phyloP scores from a whole-genome alignment of 2,888 invertebrate species.

The Crioceris asparagi region DNA sequence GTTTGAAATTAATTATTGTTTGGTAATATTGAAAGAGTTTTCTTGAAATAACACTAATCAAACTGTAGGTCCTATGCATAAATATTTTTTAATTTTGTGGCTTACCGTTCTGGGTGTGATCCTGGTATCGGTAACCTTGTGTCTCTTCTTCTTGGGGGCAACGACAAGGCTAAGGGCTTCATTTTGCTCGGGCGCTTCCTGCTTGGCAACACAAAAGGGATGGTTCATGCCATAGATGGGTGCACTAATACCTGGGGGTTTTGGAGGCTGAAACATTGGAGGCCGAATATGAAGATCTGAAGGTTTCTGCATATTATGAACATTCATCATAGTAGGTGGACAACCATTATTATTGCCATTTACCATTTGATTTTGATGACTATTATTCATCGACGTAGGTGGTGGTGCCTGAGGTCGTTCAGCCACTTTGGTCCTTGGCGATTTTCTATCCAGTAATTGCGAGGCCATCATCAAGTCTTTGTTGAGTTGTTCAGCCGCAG shows the following conservation, averaged over 20 bases:
- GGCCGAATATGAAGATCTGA: constrained; percentile 52
- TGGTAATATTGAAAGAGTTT: too few species aligned
- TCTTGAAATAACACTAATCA: too few species aligned
- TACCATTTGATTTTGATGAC: constrained; percentile 38
- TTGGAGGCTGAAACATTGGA: constrained; percentile 78
- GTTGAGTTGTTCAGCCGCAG: constrained; percentile 74
- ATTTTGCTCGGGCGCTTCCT: constrained; percentile 72
- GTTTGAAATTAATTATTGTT: too few species aligned
- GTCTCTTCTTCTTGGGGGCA: constrained; percentile 90
- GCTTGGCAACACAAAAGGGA: constrained; percentile 51
- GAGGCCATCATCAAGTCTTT: constrained; percentile 75
- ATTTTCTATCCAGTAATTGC: constrained; percentile 72
- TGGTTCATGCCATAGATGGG: constrained; percentile 49
- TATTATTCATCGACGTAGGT: constrained; percentile 30
- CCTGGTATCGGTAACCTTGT: constrained; percentile 92
- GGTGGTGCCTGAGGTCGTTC: constrained; percentile 45
- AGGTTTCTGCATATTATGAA: constrained; percentile 33
- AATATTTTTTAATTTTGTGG: too few species aligned
- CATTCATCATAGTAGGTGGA: constrained; percentile 38
- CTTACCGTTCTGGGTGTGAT: constrained; percentile 86
- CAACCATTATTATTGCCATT: constrained; percentile 40
- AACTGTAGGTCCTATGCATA: too few species aligned
- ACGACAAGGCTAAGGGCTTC: constrained; percentile 92
- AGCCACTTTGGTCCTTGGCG: constrained; percentile 66
- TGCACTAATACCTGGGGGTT: constrained; percentile 53